phyloP scores from a whole-genome alignment of 2,888 invertebrate species.

The Xestobium rufovillosum region DNA sequence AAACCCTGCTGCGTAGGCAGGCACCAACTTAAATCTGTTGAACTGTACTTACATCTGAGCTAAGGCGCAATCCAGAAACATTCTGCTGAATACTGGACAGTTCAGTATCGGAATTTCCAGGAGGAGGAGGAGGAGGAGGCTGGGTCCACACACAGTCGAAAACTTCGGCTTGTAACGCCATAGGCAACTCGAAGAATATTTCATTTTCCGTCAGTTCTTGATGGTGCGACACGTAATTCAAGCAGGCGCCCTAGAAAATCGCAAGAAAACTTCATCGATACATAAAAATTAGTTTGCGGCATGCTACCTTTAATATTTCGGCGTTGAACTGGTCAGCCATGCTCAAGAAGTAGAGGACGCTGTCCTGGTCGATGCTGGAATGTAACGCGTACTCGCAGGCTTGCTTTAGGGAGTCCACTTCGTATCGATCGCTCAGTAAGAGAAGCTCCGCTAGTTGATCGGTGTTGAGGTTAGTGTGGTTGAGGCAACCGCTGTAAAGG shows the following conservation, averaged over 20 bases:
- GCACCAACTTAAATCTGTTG: too few relatives aligned
- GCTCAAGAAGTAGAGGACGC: constrained; percentile 55
- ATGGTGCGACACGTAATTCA: constrained; percentile 48
- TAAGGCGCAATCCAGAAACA: constrained; percentile 12
- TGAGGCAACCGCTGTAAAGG: constrained; percentile 55
- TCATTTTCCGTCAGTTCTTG: constrained; percentile 49
- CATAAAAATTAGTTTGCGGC: too few relatives aligned
- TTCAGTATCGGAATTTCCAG: constrained; percentile 24
- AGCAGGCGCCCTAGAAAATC: constrained; percentile 45
- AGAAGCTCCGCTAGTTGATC: constrained; percentile 58
- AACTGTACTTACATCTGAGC: constrained; percentile 14
- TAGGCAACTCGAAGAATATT: constrained; percentile 50
- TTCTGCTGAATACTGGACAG: constrained; percentile 24
- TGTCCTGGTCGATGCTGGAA: constrained; percentile 54
- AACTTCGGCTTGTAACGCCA: constrained; percentile 51
- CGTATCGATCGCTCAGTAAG: constrained; percentile 55
- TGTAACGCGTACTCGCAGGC: constrained; percentile 56
- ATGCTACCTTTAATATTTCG: constrained; percentile 47
- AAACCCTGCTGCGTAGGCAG: too few relatives aligned
- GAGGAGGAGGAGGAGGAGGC: constrained; percentile 18
- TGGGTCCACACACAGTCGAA: constrained; percentile 43
- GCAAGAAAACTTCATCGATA: constrained; percentile 3
- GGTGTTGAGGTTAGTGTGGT: constrained; percentile 39
- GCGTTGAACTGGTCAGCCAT: constrained; percentile 62
- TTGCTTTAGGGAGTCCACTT: constrained; percentile 55